These are phyloP conservation scores for Semnornis frantzii DNA, from an alignment of 2,113 vertebrate genomes.

Conservation along the genomic window DNA sequence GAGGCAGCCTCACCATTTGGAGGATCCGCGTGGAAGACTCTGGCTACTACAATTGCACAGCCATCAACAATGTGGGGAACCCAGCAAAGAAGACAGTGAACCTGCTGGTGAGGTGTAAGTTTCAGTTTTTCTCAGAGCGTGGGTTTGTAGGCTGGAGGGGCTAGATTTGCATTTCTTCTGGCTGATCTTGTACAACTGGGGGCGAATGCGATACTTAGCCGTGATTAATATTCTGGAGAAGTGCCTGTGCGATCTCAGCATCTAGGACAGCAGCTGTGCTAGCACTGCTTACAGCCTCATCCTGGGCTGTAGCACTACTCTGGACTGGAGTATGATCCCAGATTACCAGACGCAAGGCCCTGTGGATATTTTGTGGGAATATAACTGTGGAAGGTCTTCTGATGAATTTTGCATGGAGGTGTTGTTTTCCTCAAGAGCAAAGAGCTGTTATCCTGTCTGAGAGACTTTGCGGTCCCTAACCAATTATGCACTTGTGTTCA, in stretches of 20 bases:
- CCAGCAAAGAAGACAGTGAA: slow-evolving; percentile 94
- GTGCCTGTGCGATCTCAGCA: background rate
- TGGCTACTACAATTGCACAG: slow-evolving; percentile 94
- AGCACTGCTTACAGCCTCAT: background rate
- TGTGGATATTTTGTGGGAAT: background rate
- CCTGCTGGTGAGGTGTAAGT: slow-evolving; percentile 88
- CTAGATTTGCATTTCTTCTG: background rate
- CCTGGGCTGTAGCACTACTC: background rate
- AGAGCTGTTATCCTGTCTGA: background rate
- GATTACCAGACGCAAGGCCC: background rate
- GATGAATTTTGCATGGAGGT: background rate
- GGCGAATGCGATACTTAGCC: background rate
- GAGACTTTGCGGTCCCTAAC: background rate
- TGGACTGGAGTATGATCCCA: background rate
- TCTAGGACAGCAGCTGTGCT: background rate
- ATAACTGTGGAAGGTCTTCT: background rate
- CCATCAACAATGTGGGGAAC: slow-evolving; percentile 96
- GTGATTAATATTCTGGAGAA: background rate
- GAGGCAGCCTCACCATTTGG: slow-evolving; percentile 83
- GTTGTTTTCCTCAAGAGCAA: background rate
- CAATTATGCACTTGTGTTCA: background rate
- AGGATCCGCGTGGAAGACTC: slow-evolving; percentile 85
- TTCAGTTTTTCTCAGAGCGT: background rate
- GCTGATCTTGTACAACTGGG: background rate
- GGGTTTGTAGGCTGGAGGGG: background rate